Percentiles rank a stretch among this genome's conserved stretches.
Evolutionary conservation across 2,113 vertebrate species (phyloP).

Genomic region (Perca fluviatilis): DNA sequence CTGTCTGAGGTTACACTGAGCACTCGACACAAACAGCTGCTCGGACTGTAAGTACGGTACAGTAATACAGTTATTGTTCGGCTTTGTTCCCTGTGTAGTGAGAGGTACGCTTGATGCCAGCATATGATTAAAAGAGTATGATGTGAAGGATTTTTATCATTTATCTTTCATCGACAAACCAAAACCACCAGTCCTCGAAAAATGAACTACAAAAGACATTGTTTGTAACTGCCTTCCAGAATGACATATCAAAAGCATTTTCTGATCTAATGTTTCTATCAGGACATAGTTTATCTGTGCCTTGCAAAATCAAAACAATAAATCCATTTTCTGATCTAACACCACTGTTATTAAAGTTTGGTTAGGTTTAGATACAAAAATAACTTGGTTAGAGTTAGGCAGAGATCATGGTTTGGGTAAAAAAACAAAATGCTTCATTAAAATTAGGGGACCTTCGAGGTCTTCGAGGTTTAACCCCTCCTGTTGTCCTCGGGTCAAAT

Average conservation of each 20-base stretch:
- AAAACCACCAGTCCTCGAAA: neutral
- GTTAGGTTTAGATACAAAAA: neutral
- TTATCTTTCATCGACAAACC: neutral
- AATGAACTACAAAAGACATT: neutral
- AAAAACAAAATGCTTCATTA: too few species aligned
- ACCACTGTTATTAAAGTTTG: neutral
- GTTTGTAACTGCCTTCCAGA: neutral
- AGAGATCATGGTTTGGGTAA: too few species aligned
- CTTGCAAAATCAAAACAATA: neutral
- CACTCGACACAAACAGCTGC: neutral
- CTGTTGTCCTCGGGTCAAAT: too few species aligned
- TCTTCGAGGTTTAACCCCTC: too few species aligned
- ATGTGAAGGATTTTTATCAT: neutral
- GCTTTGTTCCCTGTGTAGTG: neutral
- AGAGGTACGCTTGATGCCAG: neutral
- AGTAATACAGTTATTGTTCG: neutral
- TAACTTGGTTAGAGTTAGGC: neutral
- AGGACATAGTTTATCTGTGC: neutral
- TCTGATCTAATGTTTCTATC: neutral
- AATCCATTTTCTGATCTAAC: neutral
- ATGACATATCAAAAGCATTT: neutral
- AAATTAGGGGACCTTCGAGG: too few species aligned
- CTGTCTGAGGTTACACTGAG: conserved; percentile 24
- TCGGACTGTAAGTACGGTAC: neutral
- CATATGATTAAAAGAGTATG: neutral